phyloP scores from a whole-genome alignment of 2,888 invertebrate genomes.

The Idaea aversata region DNA sequence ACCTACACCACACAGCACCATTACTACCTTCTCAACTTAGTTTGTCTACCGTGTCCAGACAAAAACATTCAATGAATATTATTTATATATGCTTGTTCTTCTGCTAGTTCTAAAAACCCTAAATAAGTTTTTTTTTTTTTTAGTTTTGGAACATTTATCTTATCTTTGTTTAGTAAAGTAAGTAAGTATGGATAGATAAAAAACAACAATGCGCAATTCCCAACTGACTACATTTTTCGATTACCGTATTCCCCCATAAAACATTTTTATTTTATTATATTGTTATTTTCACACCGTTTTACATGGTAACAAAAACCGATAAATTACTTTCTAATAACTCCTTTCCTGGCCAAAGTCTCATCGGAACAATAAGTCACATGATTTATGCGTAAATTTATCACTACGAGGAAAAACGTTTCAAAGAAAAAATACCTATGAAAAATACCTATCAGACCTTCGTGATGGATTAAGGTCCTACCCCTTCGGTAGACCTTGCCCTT shows the following conservation, averaged over 20 bases:
- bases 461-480: conserved; percentile 1
- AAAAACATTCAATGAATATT: too few species aligned
- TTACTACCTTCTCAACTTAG: too few species aligned
- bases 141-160: too few species aligned
- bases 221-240: neutral
- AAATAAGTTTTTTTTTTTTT: too few species aligned
- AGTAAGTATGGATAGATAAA: neutral
- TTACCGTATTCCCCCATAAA: neutral
- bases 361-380: conserved; percentile 1
- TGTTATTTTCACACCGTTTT: neutral
- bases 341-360: neutral
- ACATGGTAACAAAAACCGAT: neutral
- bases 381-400: neutral
- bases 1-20: too few species aligned
- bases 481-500: neutral
- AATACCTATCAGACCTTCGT: conserved; percentile 1
- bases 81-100: too few species aligned
- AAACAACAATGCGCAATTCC: neutral
- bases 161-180: too few species aligned
- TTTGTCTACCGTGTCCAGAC: too few species aligned
- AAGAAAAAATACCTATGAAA: neutral
- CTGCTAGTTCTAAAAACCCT: too few species aligned
- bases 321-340: neutral
- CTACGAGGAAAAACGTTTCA: conserved; percentile 1
- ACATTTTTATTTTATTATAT: neutral